phyloP scores from a whole-genome alignment of 2,888 invertebrate species.

The Rhingia rostrata region DNA sequence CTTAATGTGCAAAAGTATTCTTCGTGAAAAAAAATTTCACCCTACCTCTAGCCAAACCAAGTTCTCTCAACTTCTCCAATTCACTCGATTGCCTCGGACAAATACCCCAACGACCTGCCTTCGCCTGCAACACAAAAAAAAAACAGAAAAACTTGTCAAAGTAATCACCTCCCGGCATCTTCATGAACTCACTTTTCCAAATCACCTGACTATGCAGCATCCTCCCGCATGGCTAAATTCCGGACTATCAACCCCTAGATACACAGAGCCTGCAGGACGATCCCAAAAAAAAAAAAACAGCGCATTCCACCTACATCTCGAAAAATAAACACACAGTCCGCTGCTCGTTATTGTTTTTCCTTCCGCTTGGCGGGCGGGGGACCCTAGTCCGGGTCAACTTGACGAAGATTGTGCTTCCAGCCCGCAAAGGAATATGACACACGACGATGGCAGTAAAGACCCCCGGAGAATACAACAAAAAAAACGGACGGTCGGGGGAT shows the following conservation, averaged over 20 bases:
- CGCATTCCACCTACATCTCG: constrained; percentile 26
- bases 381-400: constrained; percentile 26
- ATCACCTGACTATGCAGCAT: constrained; percentile 11
- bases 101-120: constrained; percentile 17
- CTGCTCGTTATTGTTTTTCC: constrained; percentile 54
- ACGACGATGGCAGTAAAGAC: constrained; percentile 5
- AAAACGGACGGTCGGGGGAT: constrained; percentile 29
- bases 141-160: constrained; percentile 40
- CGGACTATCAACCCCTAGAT: constrained; percentile 1
- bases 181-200: constrained; percentile 4
- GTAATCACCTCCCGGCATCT: constrained; percentile 45
- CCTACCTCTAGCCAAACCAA: background rate
- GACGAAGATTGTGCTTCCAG: constrained; percentile 21
- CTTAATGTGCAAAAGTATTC: constrained; percentile 27
- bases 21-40: background rate
- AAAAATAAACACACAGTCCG: constrained; percentile 26
- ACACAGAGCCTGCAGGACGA: background rate
- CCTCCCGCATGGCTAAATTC: constrained; percentile 37
- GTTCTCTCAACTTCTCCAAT: constrained; percentile 38
- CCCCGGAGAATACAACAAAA: background rate
- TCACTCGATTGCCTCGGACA: constrained; percentile 65
- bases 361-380: constrained; percentile 11
- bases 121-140: background rate
- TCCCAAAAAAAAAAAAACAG: constrained; percentile 5
- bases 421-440: background rate